A percentile compares a stretch with the other conserved stretches of the same genome.
Evolutionary conservation across 1,140 invertebrate genomes (phyloP).

Genomic region (Pseudachorutes palmiensis): DNA sequence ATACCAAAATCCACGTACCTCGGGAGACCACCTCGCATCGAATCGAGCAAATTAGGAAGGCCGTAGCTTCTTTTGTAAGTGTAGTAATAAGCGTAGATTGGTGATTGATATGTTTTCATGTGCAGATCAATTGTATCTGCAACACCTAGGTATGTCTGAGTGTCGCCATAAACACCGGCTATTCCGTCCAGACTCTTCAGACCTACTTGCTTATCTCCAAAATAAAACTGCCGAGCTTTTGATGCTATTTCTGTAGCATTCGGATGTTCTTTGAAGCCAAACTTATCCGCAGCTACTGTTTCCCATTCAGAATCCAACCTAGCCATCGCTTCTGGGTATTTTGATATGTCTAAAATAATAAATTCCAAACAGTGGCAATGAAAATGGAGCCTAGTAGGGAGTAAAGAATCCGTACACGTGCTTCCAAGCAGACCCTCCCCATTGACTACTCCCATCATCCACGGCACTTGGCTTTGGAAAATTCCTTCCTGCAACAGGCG

Average conservation of each 20-base stretch:
- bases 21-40: neutral
- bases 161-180: neutral
- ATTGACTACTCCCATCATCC: conserved; percentile 52
- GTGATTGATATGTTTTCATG: neutral
- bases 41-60: neutral
- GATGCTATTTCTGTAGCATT: neutral
- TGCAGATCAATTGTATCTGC: neutral
- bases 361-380: neutral
- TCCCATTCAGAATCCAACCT: neutral
- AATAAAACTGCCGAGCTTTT: neutral
- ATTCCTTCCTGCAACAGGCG: conserved; percentile 40
- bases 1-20: neutral
- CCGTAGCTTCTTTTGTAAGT: neutral
- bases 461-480: conserved; percentile 49
- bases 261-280: neutral
- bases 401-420: neutral
- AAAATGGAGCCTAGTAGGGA: neutral
- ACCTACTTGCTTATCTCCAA: neutral
- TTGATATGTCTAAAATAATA: neutral
- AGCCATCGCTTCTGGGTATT: neutral
- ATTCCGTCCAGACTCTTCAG: neutral
- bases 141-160: neutral
- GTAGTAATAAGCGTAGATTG: neutral
- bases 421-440: neutral
- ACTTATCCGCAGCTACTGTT: neutral